phyloP scores from a whole-genome alignment of 2,113 vertebrate species.

The Labeo catla region DNA sequence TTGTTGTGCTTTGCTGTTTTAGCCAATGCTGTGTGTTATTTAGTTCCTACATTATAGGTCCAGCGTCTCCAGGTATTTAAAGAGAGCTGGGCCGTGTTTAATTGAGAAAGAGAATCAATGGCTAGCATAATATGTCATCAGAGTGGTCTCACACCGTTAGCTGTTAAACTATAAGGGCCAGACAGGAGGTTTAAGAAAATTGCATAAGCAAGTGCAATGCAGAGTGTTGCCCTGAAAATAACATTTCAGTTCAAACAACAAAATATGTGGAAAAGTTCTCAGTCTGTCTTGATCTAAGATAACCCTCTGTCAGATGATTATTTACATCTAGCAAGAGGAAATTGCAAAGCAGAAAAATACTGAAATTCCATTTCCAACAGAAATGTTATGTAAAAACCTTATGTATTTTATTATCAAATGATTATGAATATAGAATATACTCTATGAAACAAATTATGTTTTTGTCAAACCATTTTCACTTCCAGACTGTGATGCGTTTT shows the following conservation, averaged over 20 bases:
- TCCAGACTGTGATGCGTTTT: constrained; percentile 20
- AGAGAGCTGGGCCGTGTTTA: constrained; percentile 76
- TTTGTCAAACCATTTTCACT: not conserved
- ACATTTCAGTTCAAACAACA: constrained; percentile 39
- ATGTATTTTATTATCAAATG: not conserved
- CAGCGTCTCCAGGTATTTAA: constrained; percentile 76
- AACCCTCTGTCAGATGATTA: not conserved
- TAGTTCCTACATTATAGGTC: constrained; percentile 70
- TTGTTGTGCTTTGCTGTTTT: constrained; percentile 75
- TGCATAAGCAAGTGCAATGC: too few species aligned
- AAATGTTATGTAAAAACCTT: not conserved
- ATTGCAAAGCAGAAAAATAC: not conserved
- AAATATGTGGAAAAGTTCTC: not conserved
- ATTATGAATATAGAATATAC: not conserved
- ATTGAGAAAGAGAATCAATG: constrained; percentile 77
- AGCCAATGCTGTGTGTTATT: constrained; percentile 75
- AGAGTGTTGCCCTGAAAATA: constrained; percentile 42
- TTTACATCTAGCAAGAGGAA: not conserved
- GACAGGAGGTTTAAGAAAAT: constrained; percentile 61
- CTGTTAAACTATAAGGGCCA: constrained; percentile 53
- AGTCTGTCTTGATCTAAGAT: not conserved
- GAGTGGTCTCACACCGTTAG: constrained; percentile 64
- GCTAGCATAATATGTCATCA: constrained; percentile 71
- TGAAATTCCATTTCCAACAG: not conserved
- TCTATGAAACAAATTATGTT: not conserved